Evolutionary conservation across 2,888 invertebrate species (phyloP).

Genomic region (Oligia latruncula): DNA sequence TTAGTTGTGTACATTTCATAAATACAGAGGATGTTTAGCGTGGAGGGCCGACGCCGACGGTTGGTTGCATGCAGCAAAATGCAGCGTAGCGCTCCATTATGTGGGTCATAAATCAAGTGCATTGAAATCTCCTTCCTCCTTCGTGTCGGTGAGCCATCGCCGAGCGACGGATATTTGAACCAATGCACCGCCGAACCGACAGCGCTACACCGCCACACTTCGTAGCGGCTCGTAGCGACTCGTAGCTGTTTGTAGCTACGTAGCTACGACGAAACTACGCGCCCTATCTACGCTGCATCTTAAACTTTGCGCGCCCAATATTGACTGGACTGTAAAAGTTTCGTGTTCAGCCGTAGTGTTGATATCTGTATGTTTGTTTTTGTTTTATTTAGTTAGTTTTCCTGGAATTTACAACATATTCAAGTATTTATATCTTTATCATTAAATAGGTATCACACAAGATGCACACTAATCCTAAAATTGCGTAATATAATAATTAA

Average conservation of each 20-base stretch:
- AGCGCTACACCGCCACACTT: slow-evolving; percentile 55
- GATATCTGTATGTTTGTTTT: slow-evolving; percentile 26
- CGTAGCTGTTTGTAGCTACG: slow-evolving; percentile 51
- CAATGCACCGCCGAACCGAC: slow-evolving; percentile 75
- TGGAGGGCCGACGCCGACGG: slow-evolving; percentile 72
- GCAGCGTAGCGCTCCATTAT: slow-evolving; percentile 86
- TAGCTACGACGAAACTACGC: slow-evolving; percentile 48
- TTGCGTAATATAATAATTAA: not conserved
- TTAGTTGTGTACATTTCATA: slow-evolving; percentile 70
- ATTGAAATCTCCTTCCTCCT: slow-evolving; percentile 89
- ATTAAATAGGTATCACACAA: not conserved
- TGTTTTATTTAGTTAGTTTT: slow-evolving; percentile 5
- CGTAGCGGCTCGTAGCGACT: slow-evolving; percentile 45
- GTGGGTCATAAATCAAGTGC: slow-evolving; percentile 87
- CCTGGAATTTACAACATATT: not conserved
- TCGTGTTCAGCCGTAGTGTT: slow-evolving; percentile 27
- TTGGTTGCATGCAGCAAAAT: slow-evolving; percentile 84
- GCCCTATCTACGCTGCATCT: slow-evolving; percentile 53
- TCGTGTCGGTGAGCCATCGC: slow-evolving; percentile 86
- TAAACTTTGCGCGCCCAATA: slow-evolving; percentile 56
- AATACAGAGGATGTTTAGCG: slow-evolving; percentile 74
- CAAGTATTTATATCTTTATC: not conserved
- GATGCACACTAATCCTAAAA: not conserved
- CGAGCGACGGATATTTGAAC: slow-evolving; percentile 85
- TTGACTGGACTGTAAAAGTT: slow-evolving; percentile 50